These are phyloP conservation scores for Elephantulus edwardii DNA, from an alignment of 2,113 vertebrate species.

Conservation along the genomic window DNA sequence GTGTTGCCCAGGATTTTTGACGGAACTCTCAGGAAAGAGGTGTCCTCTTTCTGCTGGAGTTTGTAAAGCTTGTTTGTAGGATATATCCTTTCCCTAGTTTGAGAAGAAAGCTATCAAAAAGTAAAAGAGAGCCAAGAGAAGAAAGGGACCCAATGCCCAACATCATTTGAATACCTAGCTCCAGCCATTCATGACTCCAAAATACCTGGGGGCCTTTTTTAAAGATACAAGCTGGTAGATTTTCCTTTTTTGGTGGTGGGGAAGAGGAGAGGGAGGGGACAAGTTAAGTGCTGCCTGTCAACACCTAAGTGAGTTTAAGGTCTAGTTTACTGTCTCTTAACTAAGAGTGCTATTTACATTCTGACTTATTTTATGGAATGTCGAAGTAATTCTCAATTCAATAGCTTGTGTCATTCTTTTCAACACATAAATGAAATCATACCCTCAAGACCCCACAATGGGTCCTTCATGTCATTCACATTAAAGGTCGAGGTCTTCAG, in stretches of 20 bases:
- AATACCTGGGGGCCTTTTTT: constrained; percentile 38
- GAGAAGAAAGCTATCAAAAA: not conserved
- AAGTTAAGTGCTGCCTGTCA: too few relatives aligned
- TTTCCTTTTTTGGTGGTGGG: not conserved
- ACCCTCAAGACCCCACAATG: not conserved
- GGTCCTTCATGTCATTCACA: not conserved
- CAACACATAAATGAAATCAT: not conserved
- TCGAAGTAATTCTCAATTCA: not conserved
- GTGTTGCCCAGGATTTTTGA: not conserved
- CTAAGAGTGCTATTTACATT: constrained; percentile 4
- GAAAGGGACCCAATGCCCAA: not conserved
- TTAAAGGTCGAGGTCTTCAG: not conserved
- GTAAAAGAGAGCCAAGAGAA: not conserved
- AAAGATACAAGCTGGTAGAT: not conserved
- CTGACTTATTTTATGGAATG: not conserved
- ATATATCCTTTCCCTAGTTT: not conserved
- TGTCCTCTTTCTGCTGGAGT: not conserved
- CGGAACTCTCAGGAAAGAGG: not conserved
- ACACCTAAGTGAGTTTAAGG: not conserved
- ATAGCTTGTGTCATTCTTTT: not conserved
- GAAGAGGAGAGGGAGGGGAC: too few relatives aligned
- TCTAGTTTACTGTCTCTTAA: constrained; percentile 11
- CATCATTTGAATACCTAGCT: not conserved
- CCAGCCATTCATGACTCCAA: not conserved
- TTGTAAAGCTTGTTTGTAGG: not conserved